Percentiles rank a stretch among this genome's conserved stretches.
Conservation (phyloP, 2,888 invertebrate genomes). For the Pollenia amentaria region DNA sequence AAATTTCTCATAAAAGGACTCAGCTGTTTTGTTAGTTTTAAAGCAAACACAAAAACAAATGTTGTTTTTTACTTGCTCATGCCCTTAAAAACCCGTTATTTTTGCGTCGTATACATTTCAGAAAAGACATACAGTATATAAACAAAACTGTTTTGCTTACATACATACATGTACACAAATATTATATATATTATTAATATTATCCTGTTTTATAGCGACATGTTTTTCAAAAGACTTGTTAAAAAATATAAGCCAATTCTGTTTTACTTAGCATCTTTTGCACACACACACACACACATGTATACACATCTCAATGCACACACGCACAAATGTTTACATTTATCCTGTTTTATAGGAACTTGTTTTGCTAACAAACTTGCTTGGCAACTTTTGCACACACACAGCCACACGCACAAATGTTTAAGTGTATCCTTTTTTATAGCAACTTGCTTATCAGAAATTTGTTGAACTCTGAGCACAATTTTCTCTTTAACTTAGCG, state of each 20-base stretch:
- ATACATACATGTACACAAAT: not conserved
- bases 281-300: no score
- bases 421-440: not conserved
- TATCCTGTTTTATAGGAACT: no score
- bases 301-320: no score
- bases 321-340: no score
- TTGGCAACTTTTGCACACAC: no score
- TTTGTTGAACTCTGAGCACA: no score
- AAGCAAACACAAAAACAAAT: conserved; percentile 25
- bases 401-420: no score
- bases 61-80: conserved; percentile 25
- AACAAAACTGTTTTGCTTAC: not conserved
- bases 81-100: conserved; percentile 46
- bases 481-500: no score
- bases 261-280: not conserved
- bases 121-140: not conserved
- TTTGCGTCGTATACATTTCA: not conserved
- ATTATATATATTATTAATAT: not conserved
- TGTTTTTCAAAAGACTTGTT: not conserved
- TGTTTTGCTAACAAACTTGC: no score
- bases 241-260: no score
- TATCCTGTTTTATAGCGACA: conserved; percentile 29
- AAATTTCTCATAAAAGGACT: conserved; percentile 42
- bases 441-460: not conserved
- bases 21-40: conserved; percentile 55